phyloP scores from a whole-genome alignment of 2,113 vertebrate species.

The Anser brachyrhynchus region DNA sequence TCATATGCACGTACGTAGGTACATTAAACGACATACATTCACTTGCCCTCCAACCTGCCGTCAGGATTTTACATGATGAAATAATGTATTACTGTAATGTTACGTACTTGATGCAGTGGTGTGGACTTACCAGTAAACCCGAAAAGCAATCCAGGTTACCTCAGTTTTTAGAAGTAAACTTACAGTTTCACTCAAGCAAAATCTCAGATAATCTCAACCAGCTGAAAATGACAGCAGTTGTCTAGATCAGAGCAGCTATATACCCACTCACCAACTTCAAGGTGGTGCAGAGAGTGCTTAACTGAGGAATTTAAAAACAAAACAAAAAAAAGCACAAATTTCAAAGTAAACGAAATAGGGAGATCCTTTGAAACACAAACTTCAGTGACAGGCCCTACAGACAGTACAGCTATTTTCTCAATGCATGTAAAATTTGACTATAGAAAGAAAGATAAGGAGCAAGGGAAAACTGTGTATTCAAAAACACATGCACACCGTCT shows the following conservation, averaged over 20 bases:
- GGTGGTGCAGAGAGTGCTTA: slow-evolving; percentile 45
- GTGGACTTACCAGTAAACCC: background rate
- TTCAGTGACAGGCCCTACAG: slow-evolving; percentile 52
- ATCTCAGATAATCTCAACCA: slow-evolving; percentile 38
- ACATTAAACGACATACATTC: background rate
- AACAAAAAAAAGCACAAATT: slow-evolving; percentile 35
- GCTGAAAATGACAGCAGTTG: slow-evolving; percentile 58
- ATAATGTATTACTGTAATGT: background rate
- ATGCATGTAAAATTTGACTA: slow-evolving; percentile 40
- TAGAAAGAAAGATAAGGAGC: slow-evolving; percentile 26
- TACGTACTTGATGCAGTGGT: background rate
- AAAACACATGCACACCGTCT: slow-evolving; percentile 49
- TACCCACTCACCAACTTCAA: slow-evolving; percentile 45
- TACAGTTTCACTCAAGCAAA: slow-evolving; percentile 28
- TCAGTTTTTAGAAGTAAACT: slow-evolving; percentile 48
- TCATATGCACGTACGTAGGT: background rate
- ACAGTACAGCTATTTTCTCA: slow-evolving; percentile 50
- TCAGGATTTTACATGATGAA: background rate
- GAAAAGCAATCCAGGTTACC: slow-evolving; percentile 5
- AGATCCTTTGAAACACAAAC: slow-evolving; percentile 56
- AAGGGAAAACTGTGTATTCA: slow-evolving; percentile 22
- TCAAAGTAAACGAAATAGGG: slow-evolving; percentile 56
- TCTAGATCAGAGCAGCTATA: slow-evolving; percentile 35
- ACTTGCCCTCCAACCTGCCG: background rate
- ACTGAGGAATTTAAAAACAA: slow-evolving; percentile 63